Evolutionary conservation across 1,140 invertebrate species (phyloP).

Genomic region (Andricus grossulariae): DNA sequence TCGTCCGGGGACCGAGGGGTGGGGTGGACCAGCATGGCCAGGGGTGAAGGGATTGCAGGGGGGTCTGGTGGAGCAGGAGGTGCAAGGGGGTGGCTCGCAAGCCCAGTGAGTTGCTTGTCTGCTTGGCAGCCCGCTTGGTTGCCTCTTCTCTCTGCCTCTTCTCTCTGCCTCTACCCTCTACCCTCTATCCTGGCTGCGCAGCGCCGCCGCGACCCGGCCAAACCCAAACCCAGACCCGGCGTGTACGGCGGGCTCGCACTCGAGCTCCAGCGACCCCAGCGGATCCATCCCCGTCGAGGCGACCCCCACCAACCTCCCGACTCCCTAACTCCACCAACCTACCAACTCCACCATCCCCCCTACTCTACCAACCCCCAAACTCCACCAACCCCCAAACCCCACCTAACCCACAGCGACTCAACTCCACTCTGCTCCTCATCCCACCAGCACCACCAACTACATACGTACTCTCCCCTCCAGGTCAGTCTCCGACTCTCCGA

Average conservation of each 20-base stretch:
- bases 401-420: slow-evolving; percentile 42
- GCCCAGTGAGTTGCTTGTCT: slow-evolving; percentile 41
- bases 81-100: slow-evolving; percentile 32
- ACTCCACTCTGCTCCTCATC: slow-evolving; percentile 40
- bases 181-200: slow-evolving; percentile 59
- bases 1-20: slow-evolving; percentile 61
- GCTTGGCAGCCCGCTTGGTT: slow-evolving; percentile 38
- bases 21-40: slow-evolving; percentile 34
- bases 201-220: slow-evolving; percentile 69
- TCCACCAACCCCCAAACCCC: slow-evolving; percentile 38
- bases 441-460: neutral
- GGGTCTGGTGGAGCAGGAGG: slow-evolving; percentile 32
- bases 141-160: slow-evolving; percentile 45
- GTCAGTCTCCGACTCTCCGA: slow-evolving; percentile 57
- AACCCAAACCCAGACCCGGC: slow-evolving; percentile 66
- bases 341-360: slow-evolving; percentile 19
- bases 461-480: slow-evolving; percentile 38
- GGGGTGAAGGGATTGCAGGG: slow-evolving; percentile 38
- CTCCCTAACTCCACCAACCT: slow-evolving; percentile 43
- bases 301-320: slow-evolving; percentile 28
- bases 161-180: slow-evolving; percentile 38
- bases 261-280: slow-evolving; percentile 71
- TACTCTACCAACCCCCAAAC: slow-evolving; percentile 36
- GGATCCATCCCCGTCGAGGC: slow-evolving; percentile 50
- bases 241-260: slow-evolving; percentile 65